Evolutionary conservation across 1,140 invertebrate species (phyloP), one percentile per base, ranked within the genome.

Genomic region (Phocides pigmalion): DNA sequence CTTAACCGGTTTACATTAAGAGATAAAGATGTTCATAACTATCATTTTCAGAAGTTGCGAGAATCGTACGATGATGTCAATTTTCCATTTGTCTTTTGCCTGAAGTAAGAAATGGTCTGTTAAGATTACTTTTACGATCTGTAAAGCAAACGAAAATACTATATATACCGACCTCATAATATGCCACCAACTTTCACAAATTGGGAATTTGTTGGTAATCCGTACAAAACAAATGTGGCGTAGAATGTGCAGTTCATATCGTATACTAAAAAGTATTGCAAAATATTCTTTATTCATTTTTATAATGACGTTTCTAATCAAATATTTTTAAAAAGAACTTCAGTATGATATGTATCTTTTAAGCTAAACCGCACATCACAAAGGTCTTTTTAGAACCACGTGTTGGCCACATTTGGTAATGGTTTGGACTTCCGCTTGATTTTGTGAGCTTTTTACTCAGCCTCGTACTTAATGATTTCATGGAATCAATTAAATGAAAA

Each of bases 401-500:
- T 67, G 42, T 66, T 65, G 12, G 66, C 66, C 79, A 81, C 84
- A 85, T 85, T 85, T 87, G 86, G 79, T 80, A 82, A 79, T 85
- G 79, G 70, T 89, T 87, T 84, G 67, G 35, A 77, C 74, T 85
- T 89, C 86, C 81, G 78, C 64, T 76, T 72, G 71, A 76, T 68
- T 72, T 71, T 73, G 61, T 66, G 68, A 61, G 56, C 66, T 76
- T 80, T 83, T 80, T 80, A 68, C 66, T 65, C 42, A 51, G 66
- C 39, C 35, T 68, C 64, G 62, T 61, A 59, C 47, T 64, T 64
- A 66, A 42, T 50, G 61, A 50, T 68, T 83, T 84, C 83, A 80
- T 53, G 67, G 85, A 88, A 88, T 81, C 81, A 74, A 76, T 84
- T 84, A 79, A 74, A 75, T 79, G 74, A 76, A 76, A 73, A 75